Evolutionary conservation across 1,140 invertebrate genomes (phyloP).

Genomic region (Brachionus sp.): DNA sequence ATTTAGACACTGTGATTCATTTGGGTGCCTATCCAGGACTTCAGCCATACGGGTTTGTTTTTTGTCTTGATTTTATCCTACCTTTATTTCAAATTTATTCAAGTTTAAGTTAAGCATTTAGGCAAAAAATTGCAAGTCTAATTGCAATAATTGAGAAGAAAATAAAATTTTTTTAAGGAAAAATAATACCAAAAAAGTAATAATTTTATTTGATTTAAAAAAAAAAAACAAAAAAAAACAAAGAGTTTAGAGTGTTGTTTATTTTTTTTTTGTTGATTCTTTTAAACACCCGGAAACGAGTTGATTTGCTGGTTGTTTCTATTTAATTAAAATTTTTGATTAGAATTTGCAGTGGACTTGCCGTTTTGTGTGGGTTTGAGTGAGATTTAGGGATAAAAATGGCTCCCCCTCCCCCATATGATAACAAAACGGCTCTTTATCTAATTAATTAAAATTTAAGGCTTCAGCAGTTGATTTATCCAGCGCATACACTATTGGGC

Average conservation of each 20-base stretch:
- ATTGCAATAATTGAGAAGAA: neutral
- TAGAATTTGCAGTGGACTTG: slow-evolving; percentile 32
- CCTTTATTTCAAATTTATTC: neutral
- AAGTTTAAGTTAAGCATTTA: neutral
- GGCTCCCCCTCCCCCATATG: neutral
- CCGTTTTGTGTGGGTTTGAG: neutral
- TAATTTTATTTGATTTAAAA: neutral
- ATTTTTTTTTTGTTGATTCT: slow-evolving; percentile 9
- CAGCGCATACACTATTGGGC: slow-evolving; percentile 36
- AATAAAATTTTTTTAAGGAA: neutral
- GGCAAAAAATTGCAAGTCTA: neutral
- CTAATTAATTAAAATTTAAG: neutral
- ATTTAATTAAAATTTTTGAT: slow-evolving; percentile 23
- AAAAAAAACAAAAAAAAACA: neutral
- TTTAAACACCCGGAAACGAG: neutral
- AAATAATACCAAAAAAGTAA: neutral
- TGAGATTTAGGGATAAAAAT: neutral
- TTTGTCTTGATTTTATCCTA: neutral
- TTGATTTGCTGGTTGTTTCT: slow-evolving; percentile 10
- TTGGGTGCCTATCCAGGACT: slow-evolving; percentile 38
- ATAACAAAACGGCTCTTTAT: neutral
- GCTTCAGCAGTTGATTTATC: slow-evolving; percentile 40
- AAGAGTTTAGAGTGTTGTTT: neutral
- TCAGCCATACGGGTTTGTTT: slow-evolving; percentile 45
- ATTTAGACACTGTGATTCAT: slow-evolving; percentile 36